phyloP scores from a whole-genome alignment of 2,888 invertebrate species.

The Zonitis immaculata region DNA sequence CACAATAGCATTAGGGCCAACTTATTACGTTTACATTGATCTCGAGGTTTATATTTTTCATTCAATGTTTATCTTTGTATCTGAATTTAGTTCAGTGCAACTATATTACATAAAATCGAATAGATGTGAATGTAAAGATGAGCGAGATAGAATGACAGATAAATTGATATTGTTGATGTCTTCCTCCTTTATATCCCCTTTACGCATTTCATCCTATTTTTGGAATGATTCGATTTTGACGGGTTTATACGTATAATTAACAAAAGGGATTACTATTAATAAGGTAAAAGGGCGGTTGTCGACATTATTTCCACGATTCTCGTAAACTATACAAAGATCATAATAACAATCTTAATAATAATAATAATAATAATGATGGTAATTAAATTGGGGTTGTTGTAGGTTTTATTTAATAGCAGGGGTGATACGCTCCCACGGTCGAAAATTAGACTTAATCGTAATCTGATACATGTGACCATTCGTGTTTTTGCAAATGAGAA shows the following conservation, averaged over 20 bases:
- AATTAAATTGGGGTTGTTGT: slow-evolving; percentile 36
- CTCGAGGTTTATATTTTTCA: slow-evolving; percentile 51
- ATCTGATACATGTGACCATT: slow-evolving; percentile 45
- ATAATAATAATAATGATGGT: slow-evolving; percentile 38
- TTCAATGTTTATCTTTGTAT: slow-evolving; percentile 49
- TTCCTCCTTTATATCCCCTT: not conserved
- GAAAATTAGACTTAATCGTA: slow-evolving; percentile 41
- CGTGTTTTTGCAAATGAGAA: slow-evolving; percentile 49
- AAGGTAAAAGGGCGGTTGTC: too few relatives aligned
- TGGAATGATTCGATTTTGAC: slow-evolving; percentile 31
- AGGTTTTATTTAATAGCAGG: slow-evolving; percentile 30
- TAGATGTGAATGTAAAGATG: too few relatives aligned
- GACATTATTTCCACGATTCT: not conserved
- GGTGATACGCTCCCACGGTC: slow-evolving; percentile 38
- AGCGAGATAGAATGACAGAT: too few relatives aligned
- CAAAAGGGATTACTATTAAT: not conserved
- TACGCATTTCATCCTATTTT: too few relatives aligned
- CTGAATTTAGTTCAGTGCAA: slow-evolving; percentile 43
- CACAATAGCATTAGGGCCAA: slow-evolving; percentile 50
- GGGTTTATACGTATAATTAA: slow-evolving; percentile 31
- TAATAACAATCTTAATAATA: too few relatives aligned
- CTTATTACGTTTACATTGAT: slow-evolving; percentile 52
- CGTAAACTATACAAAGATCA: not conserved
- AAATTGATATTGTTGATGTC: not conserved
- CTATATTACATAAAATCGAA: slow-evolving; percentile 3